phyloP scores from a whole-genome alignment of 2,797 vertebrate species.

The Phrynocephalus vlangalii region DNA sequence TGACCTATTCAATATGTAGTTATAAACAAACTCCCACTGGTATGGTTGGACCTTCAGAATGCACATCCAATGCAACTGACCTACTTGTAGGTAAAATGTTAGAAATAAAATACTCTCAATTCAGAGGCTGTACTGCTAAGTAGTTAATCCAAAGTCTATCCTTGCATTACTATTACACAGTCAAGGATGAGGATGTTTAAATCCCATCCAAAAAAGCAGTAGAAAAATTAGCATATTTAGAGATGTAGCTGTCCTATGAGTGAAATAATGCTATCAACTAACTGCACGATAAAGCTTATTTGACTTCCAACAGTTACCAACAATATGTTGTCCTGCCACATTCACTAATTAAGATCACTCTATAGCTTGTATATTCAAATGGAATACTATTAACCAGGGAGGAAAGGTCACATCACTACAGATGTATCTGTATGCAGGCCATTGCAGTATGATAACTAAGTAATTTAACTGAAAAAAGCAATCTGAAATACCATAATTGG shows the following conservation, averaged over 20 bases:
- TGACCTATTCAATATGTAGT: neutral
- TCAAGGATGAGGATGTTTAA: slow-evolving; percentile 70
- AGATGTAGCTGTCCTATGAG: slow-evolving; percentile 71
- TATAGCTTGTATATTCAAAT: slow-evolving; percentile 69
- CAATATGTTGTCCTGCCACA: slow-evolving; percentile 75
- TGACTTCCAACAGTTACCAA: slow-evolving; percentile 78
- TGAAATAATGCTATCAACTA: slow-evolving; percentile 75
- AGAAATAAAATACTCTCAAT: slow-evolving; percentile 8
- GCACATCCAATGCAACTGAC: neutral
- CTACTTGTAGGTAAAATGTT: neutral
- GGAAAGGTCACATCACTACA: slow-evolving; percentile 68
- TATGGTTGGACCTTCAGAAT: neutral
- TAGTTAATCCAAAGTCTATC: slow-evolving; percentile 62
- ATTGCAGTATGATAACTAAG: slow-evolving; percentile 56
- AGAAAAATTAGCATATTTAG: slow-evolving; percentile 74
- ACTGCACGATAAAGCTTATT: slow-evolving; percentile 78
- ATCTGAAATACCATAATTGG: slow-evolving; percentile 47
- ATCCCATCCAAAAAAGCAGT: slow-evolving; percentile 68
- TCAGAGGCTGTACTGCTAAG: slow-evolving; percentile 58
- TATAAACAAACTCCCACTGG: neutral
- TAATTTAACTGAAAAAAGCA: slow-evolving; percentile 32
- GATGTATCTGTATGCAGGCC: slow-evolving; percentile 66
- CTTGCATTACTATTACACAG: slow-evolving; percentile 68
- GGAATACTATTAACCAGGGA: slow-evolving; percentile 72
- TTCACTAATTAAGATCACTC: slow-evolving; percentile 74